Percentiles rank a stretch among this genome's conserved stretches.
Evolutionary conservation across 64 coral and sea anemone genomes (phyloP).

Genomic region (Cladopsammia gracilis): DNA sequence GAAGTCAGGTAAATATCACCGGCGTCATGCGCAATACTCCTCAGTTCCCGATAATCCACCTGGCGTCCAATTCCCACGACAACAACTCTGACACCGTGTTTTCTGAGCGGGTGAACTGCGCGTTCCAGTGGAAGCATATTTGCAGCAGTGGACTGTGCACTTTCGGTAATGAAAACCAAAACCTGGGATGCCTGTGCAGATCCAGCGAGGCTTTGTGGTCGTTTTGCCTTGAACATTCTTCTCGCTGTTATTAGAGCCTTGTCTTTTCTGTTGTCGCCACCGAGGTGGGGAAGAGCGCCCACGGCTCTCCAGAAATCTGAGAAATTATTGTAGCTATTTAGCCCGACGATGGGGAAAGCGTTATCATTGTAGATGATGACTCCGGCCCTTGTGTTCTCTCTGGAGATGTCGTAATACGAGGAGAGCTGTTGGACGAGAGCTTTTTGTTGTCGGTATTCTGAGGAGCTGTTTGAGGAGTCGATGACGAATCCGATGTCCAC

Average conservation of each 20-base stretch:
- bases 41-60: constrained; percentile 23
- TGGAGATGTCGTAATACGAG: constrained; percentile 33
- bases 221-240: constrained; percentile 25
- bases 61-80: constrained; percentile 53
- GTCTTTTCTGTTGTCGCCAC: constrained; percentile 53
- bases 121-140: background rate
- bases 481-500: constrained; percentile 79
- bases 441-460: constrained; percentile 69
- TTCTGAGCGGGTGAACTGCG: constrained; percentile 47
- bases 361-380: constrained; percentile 66
- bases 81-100: constrained; percentile 43
- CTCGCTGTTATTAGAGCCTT: constrained; percentile 50
- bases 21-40: background rate
- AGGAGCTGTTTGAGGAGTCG: constrained; percentile 53
- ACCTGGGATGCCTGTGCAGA: constrained; percentile 17
- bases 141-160: background rate
- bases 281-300: background rate
- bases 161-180: constrained; percentile 47
- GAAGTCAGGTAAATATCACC: constrained; percentile 50
- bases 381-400: constrained; percentile 55
- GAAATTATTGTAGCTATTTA: constrained; percentile 12
- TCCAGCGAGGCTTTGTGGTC: background rate
- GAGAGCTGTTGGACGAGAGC: constrained; percentile 64
- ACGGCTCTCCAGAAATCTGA: constrained; percentile 2
- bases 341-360: background rate